phyloP scores from a whole-genome alignment of 2,888 invertebrate species.

The Amphimallon solstitiale region DNA sequence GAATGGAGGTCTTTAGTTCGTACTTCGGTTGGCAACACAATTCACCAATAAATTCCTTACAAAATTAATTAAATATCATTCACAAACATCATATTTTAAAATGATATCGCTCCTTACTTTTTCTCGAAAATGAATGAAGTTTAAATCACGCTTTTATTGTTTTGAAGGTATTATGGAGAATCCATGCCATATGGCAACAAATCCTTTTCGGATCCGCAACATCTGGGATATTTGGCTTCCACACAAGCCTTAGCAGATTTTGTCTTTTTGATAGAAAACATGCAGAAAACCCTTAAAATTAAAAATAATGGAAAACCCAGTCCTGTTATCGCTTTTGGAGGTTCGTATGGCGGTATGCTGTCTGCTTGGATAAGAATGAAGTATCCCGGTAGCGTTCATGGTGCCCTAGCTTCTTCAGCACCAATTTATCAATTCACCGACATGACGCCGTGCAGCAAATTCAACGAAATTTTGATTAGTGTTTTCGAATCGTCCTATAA shows the following conservation, averaged over 20 bases:
- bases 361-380: conserved; percentile 96
- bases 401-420: conserved; percentile 90
- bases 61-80: too few species aligned
- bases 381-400: conserved; percentile 88
- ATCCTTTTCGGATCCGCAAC: conserved; percentile 72
- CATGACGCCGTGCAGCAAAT: conserved; percentile 81
- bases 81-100: too few species aligned
- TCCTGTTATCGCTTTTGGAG: conserved; percentile 86
- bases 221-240: conserved; percentile 85
- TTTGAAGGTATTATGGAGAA: conserved; percentile 82
- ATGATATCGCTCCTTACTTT: too few species aligned
- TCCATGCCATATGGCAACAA: conserved; percentile 89
- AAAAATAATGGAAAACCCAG: conserved; percentile 62
- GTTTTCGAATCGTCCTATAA: conserved; percentile 68
- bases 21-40: too few species aligned
- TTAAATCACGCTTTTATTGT: conserved; percentile 38
- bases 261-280: conserved; percentile 75
- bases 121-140: too few species aligned
- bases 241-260: conserved; percentile 95
- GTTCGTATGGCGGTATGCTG: conserved; percentile 98
- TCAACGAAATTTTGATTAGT: conserved; percentile 80
- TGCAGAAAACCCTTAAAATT: conserved; percentile 51
- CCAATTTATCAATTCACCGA: conserved; percentile 89
- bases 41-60: too few species aligned
- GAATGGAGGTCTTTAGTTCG: too few species aligned